phyloP scores from a whole-genome alignment of 2,888 invertebrate genomes.

The Hylaea fasciaria region DNA sequence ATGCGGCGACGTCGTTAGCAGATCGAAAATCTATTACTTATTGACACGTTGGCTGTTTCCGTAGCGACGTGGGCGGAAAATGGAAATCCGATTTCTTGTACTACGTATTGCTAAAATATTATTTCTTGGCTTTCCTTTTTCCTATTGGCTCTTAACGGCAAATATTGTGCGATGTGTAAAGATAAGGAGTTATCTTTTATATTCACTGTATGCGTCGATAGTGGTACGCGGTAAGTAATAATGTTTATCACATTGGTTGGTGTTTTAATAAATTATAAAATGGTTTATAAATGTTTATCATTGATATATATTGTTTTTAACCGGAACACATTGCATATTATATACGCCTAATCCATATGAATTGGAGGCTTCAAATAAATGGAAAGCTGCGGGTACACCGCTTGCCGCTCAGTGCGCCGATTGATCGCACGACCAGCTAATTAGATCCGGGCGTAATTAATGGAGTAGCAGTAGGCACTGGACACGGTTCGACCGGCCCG shows the following conservation, averaged over 20 bases:
- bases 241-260: no score
- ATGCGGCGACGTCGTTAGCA: slow-evolving; percentile 41
- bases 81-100: slow-evolving; percentile 42
- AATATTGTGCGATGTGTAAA: not conserved
- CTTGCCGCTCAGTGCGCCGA: slow-evolving; percentile 41
- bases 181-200: not conserved
- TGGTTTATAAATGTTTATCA: no score
- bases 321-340: slow-evolving; percentile 29
- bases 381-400: slow-evolving; percentile 33
- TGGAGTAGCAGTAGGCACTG: slow-evolving; percentile 49
- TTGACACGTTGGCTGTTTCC: slow-evolving; percentile 43
- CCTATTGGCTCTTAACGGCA: slow-evolving; percentile 10
- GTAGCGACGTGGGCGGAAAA: slow-evolving; percentile 33
- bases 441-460: slow-evolving; percentile 63
- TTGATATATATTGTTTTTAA: slow-evolving; percentile 13
- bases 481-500: slow-evolving; percentile 29
- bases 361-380: slow-evolving; percentile 40
- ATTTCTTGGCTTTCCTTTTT: slow-evolving; percentile 28
- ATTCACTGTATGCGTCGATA: no score
- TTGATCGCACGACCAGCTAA: slow-evolving; percentile 54
- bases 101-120: slow-evolving; percentile 30
- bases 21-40: slow-evolving; percentile 46
- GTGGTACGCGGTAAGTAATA: no score
- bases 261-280: no score
- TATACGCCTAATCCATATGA: slow-evolving; percentile 14